Percentiles rank a stretch among this genome's conserved stretches.
Evolutionary conservation across 2,113 vertebrate genomes (phyloP).

Genomic region (Grammomys surdaster): DNA sequence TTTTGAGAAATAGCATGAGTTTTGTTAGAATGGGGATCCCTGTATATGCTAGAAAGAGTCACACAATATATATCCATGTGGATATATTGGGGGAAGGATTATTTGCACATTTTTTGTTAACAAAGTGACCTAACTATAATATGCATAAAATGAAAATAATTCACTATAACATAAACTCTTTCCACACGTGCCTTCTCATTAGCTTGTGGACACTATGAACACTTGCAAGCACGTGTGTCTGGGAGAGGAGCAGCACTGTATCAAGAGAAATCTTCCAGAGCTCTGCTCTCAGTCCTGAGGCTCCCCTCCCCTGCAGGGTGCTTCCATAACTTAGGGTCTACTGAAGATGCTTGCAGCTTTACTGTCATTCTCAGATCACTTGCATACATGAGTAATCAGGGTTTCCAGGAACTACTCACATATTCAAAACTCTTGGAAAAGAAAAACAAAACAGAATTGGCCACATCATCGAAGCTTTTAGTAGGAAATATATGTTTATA

Average conservation of each 20-base stretch:
- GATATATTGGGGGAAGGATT: background rate
- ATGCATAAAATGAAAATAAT: background rate
- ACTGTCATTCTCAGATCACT: slow-evolving; percentile 40
- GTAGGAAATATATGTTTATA: slow-evolving; percentile 54
- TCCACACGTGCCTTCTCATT: background rate
- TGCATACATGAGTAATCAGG: slow-evolving; percentile 51
- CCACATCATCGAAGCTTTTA: slow-evolving; percentile 55
- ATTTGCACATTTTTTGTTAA: background rate
- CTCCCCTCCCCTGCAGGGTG: background rate
- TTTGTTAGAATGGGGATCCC: background rate
- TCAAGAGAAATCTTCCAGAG: background rate
- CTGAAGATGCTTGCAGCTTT: slow-evolving; percentile 40
- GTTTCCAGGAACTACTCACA: slow-evolving; percentile 66
- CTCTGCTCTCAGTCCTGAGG: background rate
- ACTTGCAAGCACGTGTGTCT: background rate
- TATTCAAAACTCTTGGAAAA: slow-evolving; percentile 44
- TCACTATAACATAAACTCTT: background rate
- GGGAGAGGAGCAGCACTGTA: background rate
- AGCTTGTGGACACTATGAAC: background rate
- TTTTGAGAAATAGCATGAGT: background rate
- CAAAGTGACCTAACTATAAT: background rate
- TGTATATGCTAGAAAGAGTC: background rate
- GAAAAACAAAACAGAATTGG: background rate
- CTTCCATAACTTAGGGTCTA: background rate
- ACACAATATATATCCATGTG: background rate